Evolutionary conservation across 2,797 vertebrate species (phyloP).

Genomic region (Semotilus atromaculatus): DNA sequence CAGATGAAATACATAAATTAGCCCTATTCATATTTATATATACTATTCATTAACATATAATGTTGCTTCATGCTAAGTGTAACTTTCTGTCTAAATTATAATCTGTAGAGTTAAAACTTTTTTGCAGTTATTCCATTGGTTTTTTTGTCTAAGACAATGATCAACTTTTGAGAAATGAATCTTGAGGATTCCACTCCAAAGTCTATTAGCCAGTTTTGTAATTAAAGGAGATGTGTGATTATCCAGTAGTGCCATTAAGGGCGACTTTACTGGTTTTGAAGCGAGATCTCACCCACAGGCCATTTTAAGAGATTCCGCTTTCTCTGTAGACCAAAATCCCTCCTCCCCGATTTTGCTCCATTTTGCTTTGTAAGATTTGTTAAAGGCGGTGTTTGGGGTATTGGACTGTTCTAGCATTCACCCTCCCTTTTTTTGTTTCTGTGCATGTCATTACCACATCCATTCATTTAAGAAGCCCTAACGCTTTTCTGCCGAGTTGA

Average conservation of each 20-base stretch:
- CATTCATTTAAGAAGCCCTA: conserved; percentile 72
- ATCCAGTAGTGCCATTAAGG: conserved; percentile 70
- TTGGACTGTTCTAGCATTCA: conserved; percentile 47
- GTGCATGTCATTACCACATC: conserved; percentile 76
- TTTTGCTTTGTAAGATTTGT: conserved; percentile 76
- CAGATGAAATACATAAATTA: background rate
- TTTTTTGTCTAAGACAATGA: background rate
- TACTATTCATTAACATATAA: background rate
- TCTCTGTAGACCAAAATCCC: conserved; percentile 75
- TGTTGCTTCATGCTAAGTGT: background rate
- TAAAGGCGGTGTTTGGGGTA: conserved; percentile 63
- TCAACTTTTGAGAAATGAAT: background rate
- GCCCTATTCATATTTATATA: background rate
- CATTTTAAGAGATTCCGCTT: conserved; percentile 73
- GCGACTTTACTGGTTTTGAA: conserved; percentile 70
- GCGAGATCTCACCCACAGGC: conserved; percentile 74
- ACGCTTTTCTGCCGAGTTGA: conserved; percentile 64
- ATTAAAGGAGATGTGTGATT: conserved; percentile 78
- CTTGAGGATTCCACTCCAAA: conserved; percentile 5
- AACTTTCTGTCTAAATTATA: background rate
- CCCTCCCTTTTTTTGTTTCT: conserved; percentile 59
- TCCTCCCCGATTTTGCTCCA: conserved; percentile 45
- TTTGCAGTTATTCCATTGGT: background rate
- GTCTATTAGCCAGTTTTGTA: conserved; percentile 57
- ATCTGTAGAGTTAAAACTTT: background rate